Base-by-base conservation (phyloP, 2,888 invertebrate genomes). In the Philaethria dido region DNA sequence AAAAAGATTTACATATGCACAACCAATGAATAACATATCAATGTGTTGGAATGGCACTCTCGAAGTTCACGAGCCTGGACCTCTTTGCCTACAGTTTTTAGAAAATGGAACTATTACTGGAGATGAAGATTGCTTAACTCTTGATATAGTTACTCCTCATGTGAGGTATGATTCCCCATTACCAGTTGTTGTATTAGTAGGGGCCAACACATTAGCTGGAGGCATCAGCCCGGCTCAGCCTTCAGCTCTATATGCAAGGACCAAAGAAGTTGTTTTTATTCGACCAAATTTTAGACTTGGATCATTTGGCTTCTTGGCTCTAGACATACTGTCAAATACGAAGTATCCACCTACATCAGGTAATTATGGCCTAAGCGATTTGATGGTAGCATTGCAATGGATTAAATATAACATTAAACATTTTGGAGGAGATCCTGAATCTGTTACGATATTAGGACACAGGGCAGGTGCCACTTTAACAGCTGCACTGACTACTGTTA, bases 381-480 rank as follows among this genome's bases (percentile, higher is more conserved):
- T 98, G 68, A 81, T 97, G 14, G 94, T 94, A 0, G 97, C 95
- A 0, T 88, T 98, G 18, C 93, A 95, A 68, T 98, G 98, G 98
- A 94, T 98, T 1, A 93, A 96, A 69, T 85, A 95, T 73, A 98
- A 98, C 81, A 97, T 97, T 54, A 94, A 94, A 66, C 94, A 97
- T 81, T 98, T 98, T 78, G 97, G 98, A 0, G 98, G 98, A 0
- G 95, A 97, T 81, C 94, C 95, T 0, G 89, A 93, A 0, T 93
- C 96, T 3, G 96, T 98, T 0, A 98, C 97, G 0, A 80, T 98
- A 44, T 93, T 98, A 76, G 98, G 97, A 0, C 97, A 98, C 80
- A 94, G 96, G 22, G 97, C 97, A 0, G 98, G 98, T 0, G 98
- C 96, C 0, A 97, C 97, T 0, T 85, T 98, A 14, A 96, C 97